A percentile compares a stretch with the other conserved stretches of the same genome.
Evolutionary conservation across 2,113 vertebrate genomes (phyloP).

Genomic region (Tupaia chinensis): DNA sequence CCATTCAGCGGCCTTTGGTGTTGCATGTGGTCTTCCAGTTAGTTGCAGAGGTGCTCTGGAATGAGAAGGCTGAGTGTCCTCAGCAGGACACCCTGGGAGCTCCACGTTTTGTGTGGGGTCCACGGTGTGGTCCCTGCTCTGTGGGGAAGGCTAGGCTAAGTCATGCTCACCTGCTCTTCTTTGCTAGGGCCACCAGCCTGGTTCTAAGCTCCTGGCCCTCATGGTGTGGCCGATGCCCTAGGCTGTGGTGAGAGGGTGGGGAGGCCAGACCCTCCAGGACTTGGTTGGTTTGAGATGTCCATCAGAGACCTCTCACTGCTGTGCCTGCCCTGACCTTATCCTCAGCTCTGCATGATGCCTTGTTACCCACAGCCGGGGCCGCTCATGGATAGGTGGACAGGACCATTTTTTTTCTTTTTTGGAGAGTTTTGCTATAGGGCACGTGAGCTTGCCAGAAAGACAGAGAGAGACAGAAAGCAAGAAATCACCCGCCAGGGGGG

Average conservation of each 20-base stretch:
- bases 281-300: not conserved
- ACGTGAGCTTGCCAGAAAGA: too few relatives aligned
- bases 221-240: not conserved
- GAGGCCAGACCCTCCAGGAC: not conserved
- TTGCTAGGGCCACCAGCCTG: accelerated
- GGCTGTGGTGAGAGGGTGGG: not conserved
- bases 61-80: not conserved
- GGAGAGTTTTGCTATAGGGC: too few relatives aligned
- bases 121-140: not conserved
- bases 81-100: not conserved
- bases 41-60: too few relatives aligned
- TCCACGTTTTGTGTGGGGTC: not conserved
- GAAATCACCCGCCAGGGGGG: too few relatives aligned
- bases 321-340: not conserved
- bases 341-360: accelerated
- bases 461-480: too few relatives aligned
- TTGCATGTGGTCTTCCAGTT: not conserved
- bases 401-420: too few relatives aligned
- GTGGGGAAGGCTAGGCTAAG: not conserved
- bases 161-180: not conserved
- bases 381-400: accelerated
- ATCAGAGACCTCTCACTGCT: not conserved
- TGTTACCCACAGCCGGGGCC: not conserved
- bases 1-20: not conserved
- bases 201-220: not conserved